These are phyloP conservation scores for Hemibagrus guttatus DNA, from an alignment of 2,797 vertebrate genomes.

Conservation along the genomic window DNA sequence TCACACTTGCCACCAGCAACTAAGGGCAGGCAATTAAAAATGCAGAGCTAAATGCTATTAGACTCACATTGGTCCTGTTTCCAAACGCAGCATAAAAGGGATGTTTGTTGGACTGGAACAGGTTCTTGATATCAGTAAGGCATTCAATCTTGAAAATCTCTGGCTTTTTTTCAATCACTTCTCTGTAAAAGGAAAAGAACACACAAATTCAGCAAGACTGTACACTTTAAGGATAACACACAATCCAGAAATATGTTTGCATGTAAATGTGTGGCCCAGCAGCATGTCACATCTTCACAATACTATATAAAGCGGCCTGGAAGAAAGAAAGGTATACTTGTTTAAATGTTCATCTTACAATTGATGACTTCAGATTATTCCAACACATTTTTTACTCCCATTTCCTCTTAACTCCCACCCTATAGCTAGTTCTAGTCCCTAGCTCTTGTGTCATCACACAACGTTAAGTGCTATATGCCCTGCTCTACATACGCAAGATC, in stretches of 20 bases:
- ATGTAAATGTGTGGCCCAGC: not conserved
- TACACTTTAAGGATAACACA: not conserved
- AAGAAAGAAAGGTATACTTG: not conserved
- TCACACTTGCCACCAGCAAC: not conserved
- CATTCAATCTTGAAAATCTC: slow-evolving; percentile 99
- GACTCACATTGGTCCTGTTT: slow-evolving; percentile 94
- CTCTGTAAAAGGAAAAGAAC: slow-evolving; percentile 73
- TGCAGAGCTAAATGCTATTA: not conserved
- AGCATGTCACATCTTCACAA: not conserved
- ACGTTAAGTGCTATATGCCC: not conserved
- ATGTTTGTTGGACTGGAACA: slow-evolving; percentile 89
- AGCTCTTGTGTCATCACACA: not conserved
- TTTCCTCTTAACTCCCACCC: not conserved
- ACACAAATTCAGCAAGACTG: not conserved
- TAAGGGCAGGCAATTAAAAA: slow-evolving; percentile 18
- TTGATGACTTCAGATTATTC: not conserved
- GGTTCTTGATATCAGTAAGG: slow-evolving; percentile 97
- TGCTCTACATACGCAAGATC: not conserved
- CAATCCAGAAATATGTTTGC: not conserved
- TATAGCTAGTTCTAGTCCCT: not conserved
- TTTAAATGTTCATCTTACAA: not conserved
- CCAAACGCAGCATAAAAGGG: slow-evolving; percentile 98
- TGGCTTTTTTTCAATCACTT: slow-evolving; percentile 99
- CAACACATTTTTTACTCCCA: not conserved
- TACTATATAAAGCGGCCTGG: not conserved